Evolutionary conservation across 2,113 vertebrate species (phyloP).

Genomic region (Cyanocitta stelleri): DNA sequence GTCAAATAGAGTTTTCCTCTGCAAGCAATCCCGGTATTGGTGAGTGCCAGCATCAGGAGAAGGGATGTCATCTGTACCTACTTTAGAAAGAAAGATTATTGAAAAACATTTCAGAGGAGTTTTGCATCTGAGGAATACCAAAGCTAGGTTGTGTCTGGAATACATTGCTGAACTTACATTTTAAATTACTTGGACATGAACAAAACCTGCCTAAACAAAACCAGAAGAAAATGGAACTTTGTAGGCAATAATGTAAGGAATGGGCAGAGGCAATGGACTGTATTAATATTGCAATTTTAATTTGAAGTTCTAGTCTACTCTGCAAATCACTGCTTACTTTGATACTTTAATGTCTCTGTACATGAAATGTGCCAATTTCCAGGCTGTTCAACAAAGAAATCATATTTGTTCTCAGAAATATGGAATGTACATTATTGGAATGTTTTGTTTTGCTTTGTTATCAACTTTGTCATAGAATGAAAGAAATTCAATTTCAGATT

Average conservation of each 20-base stretch:
- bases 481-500: conserved; percentile 60
- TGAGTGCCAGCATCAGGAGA: not conserved
- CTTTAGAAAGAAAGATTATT: not conserved
- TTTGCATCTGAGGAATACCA: not conserved
- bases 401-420: conserved; percentile 5
- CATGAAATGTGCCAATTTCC: not conserved
- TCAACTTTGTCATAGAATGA: conserved; percentile 21
- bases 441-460: conserved; percentile 54
- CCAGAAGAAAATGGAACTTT: not conserved
- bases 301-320: not conserved
- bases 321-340: not conserved
- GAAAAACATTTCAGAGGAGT: not conserved
- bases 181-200: not conserved
- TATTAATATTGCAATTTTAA: not conserved
- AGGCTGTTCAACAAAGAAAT: not conserved
- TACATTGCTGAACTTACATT: not conserved
- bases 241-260: not conserved
- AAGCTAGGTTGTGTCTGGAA: not conserved
- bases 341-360: not conserved
- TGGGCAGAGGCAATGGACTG: not conserved
- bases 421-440: not conserved
- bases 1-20: not conserved
- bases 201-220: not conserved
- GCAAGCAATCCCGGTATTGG: not conserved
- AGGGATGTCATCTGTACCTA: not conserved